Base-by-base conservation (phyloP, 2,888 invertebrate species). In the Rotaria socialis region DNA sequence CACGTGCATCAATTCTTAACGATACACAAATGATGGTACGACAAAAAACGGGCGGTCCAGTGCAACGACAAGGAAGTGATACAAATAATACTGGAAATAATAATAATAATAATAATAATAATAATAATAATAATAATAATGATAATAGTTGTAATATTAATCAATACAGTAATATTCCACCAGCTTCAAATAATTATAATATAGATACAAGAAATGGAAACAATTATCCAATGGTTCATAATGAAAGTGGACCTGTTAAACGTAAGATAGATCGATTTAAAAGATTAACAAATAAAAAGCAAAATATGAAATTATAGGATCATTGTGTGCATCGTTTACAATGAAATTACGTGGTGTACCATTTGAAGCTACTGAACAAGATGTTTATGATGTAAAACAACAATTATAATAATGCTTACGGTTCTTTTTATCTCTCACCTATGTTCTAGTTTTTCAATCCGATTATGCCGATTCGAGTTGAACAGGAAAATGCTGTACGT, bases 301-400 rank as follows among this genome's bases (percentile, higher is more conserved):
- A 22, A 19, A 67, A 35, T 5, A 35, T 55, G 55, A 10, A 19
- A 11, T 11, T 80, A 11, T 47, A 80, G 80, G 80, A 41, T 10
- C 80, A 10, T 19, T 80, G 80, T 14, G 47, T 11, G n/a, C 14
- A n/a, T 24, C 43, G 24, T 80, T 80, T 47, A 80, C 47, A 47
- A 80, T 80, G 14, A 80, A 80, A 80, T 47, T 80, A 19, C 80
- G 80, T n/a, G 80, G 80, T 80, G 80, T 80, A 47, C 80, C 80
- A 47, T 80, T 80, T 47, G 47, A 43, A 47, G 80, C 80, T n/a
- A 35, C 35, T 80, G 11, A 80, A 47, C 47, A 80, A 47, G 80
- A 80, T 19, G 5, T 80, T 8, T 47, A 24, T 47, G 47, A 80
- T 24, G 80, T 80, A 47, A 80, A 22, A 50, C 4, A 14, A 50